Percentiles rank a stretch among this genome's conserved stretches.
Evolutionary conservation across 37 sponge, comb jelly and placozoan genomes (phyloP).

Genomic region (Geodia barretti): DNA sequence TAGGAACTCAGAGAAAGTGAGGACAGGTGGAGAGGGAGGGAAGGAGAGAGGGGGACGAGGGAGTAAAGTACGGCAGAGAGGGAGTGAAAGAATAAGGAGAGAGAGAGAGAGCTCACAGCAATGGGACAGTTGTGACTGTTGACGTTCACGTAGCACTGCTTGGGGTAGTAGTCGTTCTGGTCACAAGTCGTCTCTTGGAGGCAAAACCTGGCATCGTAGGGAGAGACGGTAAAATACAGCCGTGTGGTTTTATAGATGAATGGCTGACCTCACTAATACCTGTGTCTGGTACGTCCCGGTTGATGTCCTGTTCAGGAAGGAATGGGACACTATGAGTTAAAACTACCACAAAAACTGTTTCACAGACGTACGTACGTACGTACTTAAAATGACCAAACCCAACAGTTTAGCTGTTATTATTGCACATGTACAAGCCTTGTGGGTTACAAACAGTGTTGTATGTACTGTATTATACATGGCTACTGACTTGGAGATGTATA

Average conservation of each 20-base stretch:
- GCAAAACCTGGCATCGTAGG: slow-evolving; percentile 70
- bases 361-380: neutral
- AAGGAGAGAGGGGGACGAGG: slow-evolving; percentile 4
- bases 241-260: too few species aligned
- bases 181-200: slow-evolving; percentile 71
- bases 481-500: slow-evolving; percentile 41
- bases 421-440: too few species aligned
- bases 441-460: too few species aligned
- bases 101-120: slow-evolving; percentile 44
- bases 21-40: neutral
- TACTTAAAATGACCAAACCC: neutral
- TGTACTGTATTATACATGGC: neutral
- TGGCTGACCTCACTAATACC: slow-evolving; percentile 25
- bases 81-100: neutral
- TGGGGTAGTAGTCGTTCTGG: slow-evolving; percentile 76
- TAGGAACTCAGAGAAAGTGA: too few species aligned
- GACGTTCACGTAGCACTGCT: slow-evolving; percentile 62
- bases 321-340: neutral
- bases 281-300: slow-evolving; percentile 32
- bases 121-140: slow-evolving; percentile 39
- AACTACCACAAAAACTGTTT: neutral
- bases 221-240: too few species aligned
- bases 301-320: neutral
- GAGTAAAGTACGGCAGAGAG: neutral
- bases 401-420: too few species aligned